These are phyloP conservation scores for Hydropsyche tenuis DNA, from an alignment of 1,140 invertebrate species.

Conservation along the genomic window DNA sequence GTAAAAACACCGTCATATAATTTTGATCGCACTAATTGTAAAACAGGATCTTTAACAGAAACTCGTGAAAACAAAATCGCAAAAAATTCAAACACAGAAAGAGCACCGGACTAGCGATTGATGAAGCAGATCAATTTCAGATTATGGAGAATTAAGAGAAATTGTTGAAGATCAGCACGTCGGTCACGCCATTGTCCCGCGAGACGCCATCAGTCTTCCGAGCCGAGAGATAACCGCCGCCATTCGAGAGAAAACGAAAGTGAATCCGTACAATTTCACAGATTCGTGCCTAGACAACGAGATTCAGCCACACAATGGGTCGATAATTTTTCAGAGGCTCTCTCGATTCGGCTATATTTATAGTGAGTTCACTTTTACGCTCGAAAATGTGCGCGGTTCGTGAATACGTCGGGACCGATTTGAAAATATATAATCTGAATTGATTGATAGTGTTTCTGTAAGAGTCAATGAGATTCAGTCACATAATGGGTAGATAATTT, in stretches of 20 bases:
- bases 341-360: background rate
- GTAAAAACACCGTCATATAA: no score
- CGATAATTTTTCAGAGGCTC: slow-evolving; percentile 1
- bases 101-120: no score
- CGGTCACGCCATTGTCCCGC: slow-evolving; percentile 4
- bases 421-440: no score
- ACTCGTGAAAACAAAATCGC: no score
- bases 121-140: background rate
- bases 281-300: background rate
- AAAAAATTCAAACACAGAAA: no score
- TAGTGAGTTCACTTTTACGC: background rate
- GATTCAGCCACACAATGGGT: background rate
- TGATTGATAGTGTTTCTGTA: no score
- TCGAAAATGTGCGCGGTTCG: background rate
- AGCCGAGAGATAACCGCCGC: background rate
- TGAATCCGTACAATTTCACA: background rate
- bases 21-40: no score
- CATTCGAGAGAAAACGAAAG: slow-evolving; percentile 11
- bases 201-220: background rate
- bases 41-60: no score
- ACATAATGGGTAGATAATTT: background rate
- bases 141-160: slow-evolving; percentile 7
- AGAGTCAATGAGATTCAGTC: background rate
- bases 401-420: background rate
- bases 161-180: background rate